phyloP scores from a whole-genome alignment of 2,797 vertebrate species.

The Sciurus carolinensis region DNA sequence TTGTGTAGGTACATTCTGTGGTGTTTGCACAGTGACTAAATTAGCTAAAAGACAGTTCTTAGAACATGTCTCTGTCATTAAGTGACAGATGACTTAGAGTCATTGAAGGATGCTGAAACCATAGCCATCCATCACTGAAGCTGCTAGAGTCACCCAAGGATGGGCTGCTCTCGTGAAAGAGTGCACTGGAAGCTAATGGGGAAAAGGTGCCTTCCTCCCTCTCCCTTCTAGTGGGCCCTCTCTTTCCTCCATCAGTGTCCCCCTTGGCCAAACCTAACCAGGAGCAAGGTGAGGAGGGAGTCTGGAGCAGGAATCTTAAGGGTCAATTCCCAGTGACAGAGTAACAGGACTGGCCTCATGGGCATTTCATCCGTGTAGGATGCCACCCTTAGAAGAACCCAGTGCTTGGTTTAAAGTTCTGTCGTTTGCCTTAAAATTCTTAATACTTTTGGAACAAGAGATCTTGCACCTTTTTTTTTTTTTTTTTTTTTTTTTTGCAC shows the following conservation, averaged over 20 bases:
- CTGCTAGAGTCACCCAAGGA: neutral
- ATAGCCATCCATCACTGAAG: neutral
- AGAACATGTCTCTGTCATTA: neutral
- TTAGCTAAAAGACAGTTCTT: neutral
- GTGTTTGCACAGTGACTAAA: neutral
- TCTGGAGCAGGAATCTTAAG: neutral
- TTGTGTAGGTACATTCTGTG: neutral
- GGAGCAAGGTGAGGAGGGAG: neutral
- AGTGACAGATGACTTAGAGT: neutral
- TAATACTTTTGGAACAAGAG: neutral
- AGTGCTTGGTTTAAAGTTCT: neutral
- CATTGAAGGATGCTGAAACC: neutral
- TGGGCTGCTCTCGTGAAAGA: neutral
- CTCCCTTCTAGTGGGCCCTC: neutral
- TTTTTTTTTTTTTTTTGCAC: conserved; percentile 61
- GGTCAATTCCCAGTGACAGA: neutral
- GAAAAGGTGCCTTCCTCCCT: neutral
- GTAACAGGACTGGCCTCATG: neutral
- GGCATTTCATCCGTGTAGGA: neutral
- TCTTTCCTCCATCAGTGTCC: neutral
- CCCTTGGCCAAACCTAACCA: neutral
- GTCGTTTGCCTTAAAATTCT: neutral
- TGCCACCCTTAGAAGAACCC: neutral
- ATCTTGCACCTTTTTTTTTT: conserved; percentile 56
- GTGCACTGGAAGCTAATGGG: neutral